phyloP scores from a whole-genome alignment of 2,797 vertebrate genomes.

The Siniperca obscura region DNA sequence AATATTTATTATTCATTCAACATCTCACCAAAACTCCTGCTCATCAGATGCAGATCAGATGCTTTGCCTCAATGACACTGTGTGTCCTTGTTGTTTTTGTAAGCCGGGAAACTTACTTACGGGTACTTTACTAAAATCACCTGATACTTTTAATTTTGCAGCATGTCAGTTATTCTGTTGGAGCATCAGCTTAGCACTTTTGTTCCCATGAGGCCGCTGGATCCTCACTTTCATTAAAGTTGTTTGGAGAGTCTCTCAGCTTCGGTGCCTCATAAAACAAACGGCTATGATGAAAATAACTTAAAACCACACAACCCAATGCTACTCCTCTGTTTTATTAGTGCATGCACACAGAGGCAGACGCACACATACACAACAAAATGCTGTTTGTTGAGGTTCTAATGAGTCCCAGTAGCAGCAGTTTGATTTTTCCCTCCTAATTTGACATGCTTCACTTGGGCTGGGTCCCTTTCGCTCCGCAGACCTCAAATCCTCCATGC shows the following conservation, averaged over 20 bases:
- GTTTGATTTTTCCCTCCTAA: conserved; percentile 78
- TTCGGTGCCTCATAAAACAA: conserved; percentile 84
- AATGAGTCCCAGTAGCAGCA: conserved; percentile 85
- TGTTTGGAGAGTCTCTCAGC: conserved; percentile 76
- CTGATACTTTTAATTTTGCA: conserved; percentile 66
- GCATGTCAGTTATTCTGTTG: conserved; percentile 60
- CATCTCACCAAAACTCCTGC: conserved; percentile 18
- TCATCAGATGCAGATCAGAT: conserved; percentile 4
- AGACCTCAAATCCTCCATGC: conserved; percentile 78
- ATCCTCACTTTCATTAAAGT: conserved; percentile 81
- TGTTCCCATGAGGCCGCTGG: conserved; percentile 66
- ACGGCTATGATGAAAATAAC: conserved; percentile 88
- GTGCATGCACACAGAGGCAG: conserved; percentile 55
- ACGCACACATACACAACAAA: conserved; percentile 67
- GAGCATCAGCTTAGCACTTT: conserved; percentile 52
- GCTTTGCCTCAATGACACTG: conserved; percentile 32
- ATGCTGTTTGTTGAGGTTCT: conserved; percentile 78
- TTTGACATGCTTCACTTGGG: conserved; percentile 85
- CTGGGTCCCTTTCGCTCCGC: conserved; percentile 73
- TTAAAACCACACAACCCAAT: conserved; percentile 78
- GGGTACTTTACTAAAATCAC: conserved; percentile 69
- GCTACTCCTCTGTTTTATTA: conserved; percentile 66
- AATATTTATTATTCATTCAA: conserved; percentile 36
- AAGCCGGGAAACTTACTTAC: conserved; percentile 40
- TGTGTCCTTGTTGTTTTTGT: conserved; percentile 42